These are phyloP conservation scores for Sparus aurata DNA, from an alignment of 2,797 vertebrate species.

Conservation along the genomic window DNA sequence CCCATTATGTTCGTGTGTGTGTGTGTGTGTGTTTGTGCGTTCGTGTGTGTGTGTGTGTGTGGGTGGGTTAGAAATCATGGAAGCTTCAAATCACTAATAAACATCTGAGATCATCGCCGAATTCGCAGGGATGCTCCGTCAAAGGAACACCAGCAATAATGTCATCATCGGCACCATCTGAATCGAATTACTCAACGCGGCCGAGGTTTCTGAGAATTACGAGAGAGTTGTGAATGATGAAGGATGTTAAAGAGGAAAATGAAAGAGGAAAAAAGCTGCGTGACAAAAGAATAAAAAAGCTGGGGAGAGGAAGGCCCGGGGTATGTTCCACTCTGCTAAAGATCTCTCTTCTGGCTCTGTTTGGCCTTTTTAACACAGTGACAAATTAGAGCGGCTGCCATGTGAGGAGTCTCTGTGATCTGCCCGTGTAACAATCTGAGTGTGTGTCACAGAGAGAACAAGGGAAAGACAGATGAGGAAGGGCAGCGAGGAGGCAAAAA, in stretches of 20 bases:
- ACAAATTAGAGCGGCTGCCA: constrained; percentile 70
- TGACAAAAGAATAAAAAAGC: not conserved
- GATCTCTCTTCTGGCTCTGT: constrained; percentile 63
- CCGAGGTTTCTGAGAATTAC: constrained; percentile 31
- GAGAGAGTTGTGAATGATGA: constrained; percentile 39
- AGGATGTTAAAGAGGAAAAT: constrained; percentile 18
- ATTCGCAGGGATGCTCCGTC: constrained; percentile 46
- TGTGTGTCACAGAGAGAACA: constrained; percentile 46
- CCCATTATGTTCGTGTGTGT: constrained; percentile 38
- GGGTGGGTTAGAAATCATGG: constrained; percentile 61
- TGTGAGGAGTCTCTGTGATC: constrained; percentile 71
- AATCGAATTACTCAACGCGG: constrained; percentile 45
- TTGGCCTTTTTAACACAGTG: constrained; percentile 70
- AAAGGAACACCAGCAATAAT: constrained; percentile 54
- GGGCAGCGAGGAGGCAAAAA: constrained; percentile 47
- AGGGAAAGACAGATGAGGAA: constrained; percentile 59
- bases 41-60: constrained; percentile 25
- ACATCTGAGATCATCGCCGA: constrained; percentile 61
- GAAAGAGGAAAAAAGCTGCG: constrained; percentile 4
- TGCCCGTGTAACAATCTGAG: constrained; percentile 61
- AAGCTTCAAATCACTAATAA: constrained; percentile 68
- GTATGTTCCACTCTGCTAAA: constrained; percentile 51
- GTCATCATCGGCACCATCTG: constrained; percentile 52
- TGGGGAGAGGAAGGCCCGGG: constrained; percentile 39
- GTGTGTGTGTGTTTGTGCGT: constrained; percentile 9